Evolutionary conservation across 2,797 vertebrate genomes (phyloP), one percentile per base, ranked within the genome.

Genomic region (Falco concolor): DNA sequence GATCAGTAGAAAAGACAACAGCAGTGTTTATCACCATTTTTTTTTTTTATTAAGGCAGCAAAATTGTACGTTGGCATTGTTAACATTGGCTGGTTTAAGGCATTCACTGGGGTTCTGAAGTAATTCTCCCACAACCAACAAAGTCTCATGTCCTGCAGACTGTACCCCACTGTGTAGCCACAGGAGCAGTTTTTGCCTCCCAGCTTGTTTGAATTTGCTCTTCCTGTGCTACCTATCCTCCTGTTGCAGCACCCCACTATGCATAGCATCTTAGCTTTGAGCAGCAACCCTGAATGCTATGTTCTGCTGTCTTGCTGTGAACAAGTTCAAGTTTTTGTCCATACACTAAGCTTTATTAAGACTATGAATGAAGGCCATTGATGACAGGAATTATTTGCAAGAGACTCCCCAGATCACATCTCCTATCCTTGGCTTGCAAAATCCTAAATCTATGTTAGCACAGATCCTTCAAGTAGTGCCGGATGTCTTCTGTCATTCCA

Each of bases 371-470:
- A 78, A 84, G 36, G 67, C 52, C 93, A 7, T 76, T 74, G 65
- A 54, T 52, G 65, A 45, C 69, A 80, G 38, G 13, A 77, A 80
- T 96, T 91, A 89, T 89, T 97, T 94, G 61, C 56, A 95, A 86
- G 86, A 95, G 74, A 69, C 38, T 76, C 92, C 92, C 32, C 69
- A 88, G 95, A 89, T 89, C 70, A 90, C 64, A 97, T 82, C 87
- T 97, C 96, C 97, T 78, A 25, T 98, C 97, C 42, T 97, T 98
- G 97, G 98, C 75, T 64, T 98, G 97, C 98, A 96, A 60, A 96
- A 84, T 95, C 82, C 95, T 97, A 88, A 85, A 92, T 89, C 54
- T 93, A 10, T 76, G 36, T 69, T 77, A 64, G 47, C 68, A 76
- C 74, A 89, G 65, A 63, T 64, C 38, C 32, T 38, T 57, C 65